Conservation (phyloP, 2,888 invertebrate genomes). For the Drosophila vallismaia region DNA sequence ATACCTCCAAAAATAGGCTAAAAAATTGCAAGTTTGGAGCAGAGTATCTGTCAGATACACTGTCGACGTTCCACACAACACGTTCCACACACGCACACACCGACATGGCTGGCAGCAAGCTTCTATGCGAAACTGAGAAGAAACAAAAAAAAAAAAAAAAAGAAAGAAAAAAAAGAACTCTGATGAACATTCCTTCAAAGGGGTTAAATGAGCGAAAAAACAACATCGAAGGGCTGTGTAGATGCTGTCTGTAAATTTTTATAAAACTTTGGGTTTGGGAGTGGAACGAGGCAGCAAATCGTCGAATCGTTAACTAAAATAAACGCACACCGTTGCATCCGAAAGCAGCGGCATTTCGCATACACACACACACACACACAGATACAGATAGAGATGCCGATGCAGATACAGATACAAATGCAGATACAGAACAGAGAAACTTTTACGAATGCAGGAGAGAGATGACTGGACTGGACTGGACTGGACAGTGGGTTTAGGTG, state of each 20-base stretch:
- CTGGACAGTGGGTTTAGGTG: slow-evolving; percentile 30
- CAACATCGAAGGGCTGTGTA: slow-evolving; percentile 41
- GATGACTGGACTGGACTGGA: slow-evolving; percentile 23
- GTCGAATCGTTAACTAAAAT: slow-evolving; percentile 57
- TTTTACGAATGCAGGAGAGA: slow-evolving; percentile 22
- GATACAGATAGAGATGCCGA: slow-evolving; percentile 5
- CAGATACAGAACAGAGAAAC: slow-evolving; percentile 26
- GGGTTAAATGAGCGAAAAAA: slow-evolving; percentile 70
- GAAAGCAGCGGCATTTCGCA: slow-evolving; percentile 17
- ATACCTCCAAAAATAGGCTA: slow-evolving; percentile 43
- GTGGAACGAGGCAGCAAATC: slow-evolving; percentile 38
- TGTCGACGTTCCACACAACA: slow-evolving; percentile 82
- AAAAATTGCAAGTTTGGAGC: slow-evolving; percentile 19
- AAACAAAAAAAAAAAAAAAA: slow-evolving; percentile 30
- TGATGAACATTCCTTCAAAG: slow-evolving; percentile 66
- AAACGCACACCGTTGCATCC: slow-evolving; percentile 51
- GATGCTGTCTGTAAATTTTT: slow-evolving; percentile 55
- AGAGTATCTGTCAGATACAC: slow-evolving; percentile 20
- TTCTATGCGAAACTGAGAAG: slow-evolving; percentile 47
- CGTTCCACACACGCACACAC: slow-evolving; percentile 72
- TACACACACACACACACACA: slow-evolving; percentile 13
- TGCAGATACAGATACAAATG: slow-evolving; percentile 19
- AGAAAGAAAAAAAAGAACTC: slow-evolving; percentile 42
- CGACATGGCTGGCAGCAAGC: slow-evolving; percentile 35
- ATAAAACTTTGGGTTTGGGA: slow-evolving; percentile 28